Evolutionary conservation across 1,140 invertebrate species (phyloP).

Genomic region (Zophobas morio): DNA sequence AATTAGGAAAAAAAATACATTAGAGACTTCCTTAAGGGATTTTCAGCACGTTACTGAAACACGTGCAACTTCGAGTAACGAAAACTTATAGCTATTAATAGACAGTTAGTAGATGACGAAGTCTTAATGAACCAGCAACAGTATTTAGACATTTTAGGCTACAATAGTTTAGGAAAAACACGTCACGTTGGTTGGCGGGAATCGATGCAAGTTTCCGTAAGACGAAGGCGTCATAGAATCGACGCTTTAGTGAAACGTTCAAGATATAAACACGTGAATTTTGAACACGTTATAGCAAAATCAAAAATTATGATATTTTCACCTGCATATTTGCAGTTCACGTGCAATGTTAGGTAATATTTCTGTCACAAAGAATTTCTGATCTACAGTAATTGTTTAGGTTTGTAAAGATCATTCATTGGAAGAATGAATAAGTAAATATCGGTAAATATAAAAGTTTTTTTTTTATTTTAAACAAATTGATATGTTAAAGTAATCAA

Average conservation of each 20-base stretch:
- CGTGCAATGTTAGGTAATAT: too few species aligned
- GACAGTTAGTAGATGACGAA: neutral
- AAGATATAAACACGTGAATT: constrained; percentile 26
- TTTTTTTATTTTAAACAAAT: too few species aligned
- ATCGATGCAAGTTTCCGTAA: constrained; percentile 20
- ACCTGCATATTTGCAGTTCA: neutral
- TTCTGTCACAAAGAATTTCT: too few species aligned
- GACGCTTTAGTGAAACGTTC: constrained; percentile 15
- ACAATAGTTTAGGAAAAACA: constrained; percentile 34
- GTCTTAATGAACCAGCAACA: constrained; percentile 22
- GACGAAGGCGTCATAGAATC: constrained; percentile 18
- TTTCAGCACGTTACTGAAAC: constrained; percentile 16
- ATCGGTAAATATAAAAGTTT: too few species aligned
- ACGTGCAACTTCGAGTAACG: constrained; percentile 21
- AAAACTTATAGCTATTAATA: neutral
- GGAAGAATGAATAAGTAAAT: too few species aligned
- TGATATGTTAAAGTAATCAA: too few species aligned
- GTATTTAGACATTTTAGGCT: constrained; percentile 11
- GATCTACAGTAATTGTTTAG: too few species aligned
- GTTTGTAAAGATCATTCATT: too few species aligned
- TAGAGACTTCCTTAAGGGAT: neutral
- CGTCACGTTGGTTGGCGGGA: constrained; percentile 24
- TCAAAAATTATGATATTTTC: constrained; percentile 6
- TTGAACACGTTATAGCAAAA: constrained; percentile 25
- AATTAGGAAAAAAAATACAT: neutral